Evolutionary conservation across 2,113 vertebrate species (phyloP), one percentile per base, ranked within the genome.

Genomic region (Emydura subglobosa): DNA sequence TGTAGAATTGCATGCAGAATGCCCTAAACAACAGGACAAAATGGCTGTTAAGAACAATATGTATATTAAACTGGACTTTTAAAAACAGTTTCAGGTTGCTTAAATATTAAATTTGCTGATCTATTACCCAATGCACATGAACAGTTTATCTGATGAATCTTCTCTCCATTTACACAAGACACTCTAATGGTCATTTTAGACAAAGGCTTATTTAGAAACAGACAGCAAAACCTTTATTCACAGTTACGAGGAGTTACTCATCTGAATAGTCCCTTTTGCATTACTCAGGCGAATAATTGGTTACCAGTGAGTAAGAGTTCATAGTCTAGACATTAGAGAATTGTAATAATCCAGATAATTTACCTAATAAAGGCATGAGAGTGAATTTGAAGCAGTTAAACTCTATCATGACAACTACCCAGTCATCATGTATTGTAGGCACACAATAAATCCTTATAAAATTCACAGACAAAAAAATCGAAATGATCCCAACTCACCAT

Each of bases 71-170:
- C 27, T 0, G 1, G 81, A 39, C 39, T 88, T 89, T 87, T 72
- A 49, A 82, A 82, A 78, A 31, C 68, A 90, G 7, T 34, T n/a
- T n/a, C 55, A 55, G 6, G 61, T 65, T 89, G 87, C 79, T 53
- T 65, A 25, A 90, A 93, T 5, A 3, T 11, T 7, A 39, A 5
- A 59, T 88, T 80, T 79, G 79, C 55, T 10, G 0, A 3, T 81
- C 72, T 55, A 19, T 21, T 39, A 47, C 2, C 5, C 4, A 50
- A 7, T 0, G 0, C 10, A 11, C n/a, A 81, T 21, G 10, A 44
- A 50, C 83, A 85, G 68, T n/a, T 91, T 59, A 42, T 85, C 93
- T 59, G 85, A 74, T 74, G 1, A 92, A 91, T 22, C 16, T 74
- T 87, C 4, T 47, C 85, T 92, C 54, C 65, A 85, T 79, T 93